These are phyloP conservation scores for Siniperca chuatsi DNA, from an alignment of 2,113 vertebrate species.

Conservation along the genomic window DNA sequence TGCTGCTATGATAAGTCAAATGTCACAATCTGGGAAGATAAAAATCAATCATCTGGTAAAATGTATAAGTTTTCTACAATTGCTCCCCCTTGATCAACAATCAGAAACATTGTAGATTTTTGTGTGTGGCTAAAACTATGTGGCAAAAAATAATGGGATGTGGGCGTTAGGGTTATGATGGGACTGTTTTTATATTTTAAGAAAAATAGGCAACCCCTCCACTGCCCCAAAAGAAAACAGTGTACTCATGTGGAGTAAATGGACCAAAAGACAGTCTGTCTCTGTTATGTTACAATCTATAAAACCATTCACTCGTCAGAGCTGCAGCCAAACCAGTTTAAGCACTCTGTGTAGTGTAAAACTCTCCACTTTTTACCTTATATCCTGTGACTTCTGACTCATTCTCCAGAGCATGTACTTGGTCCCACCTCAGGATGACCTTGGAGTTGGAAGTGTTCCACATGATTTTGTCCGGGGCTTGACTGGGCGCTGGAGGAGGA, in stretches of 20 bases:
- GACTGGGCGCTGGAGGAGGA: constrained; percentile 89
- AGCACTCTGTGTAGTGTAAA: not conserved
- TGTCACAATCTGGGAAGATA: constrained; percentile 1
- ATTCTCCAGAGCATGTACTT: constrained; percentile 95
- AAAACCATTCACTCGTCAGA: constrained; percentile 16
- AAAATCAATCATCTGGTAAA: not conserved
- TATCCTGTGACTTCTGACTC: constrained; percentile 99
- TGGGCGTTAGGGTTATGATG: not conserved
- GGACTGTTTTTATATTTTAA: not conserved
- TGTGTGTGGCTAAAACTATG: not conserved
- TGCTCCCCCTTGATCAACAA: not conserved
- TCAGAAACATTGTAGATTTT: not conserved
- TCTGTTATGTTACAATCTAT: constrained; percentile 20
- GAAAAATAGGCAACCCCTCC: not conserved
- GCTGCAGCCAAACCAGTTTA: not conserved
- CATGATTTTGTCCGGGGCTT: constrained; percentile 93
- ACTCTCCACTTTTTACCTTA: constrained; percentile 84
- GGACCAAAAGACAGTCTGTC: constrained; percentile 38
- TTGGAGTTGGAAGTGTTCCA: constrained; percentile 98
- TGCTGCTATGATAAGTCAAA: constrained; percentile 5
- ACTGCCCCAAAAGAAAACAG: no score
- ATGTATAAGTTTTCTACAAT: not conserved
- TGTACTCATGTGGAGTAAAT: constrained; percentile 5
- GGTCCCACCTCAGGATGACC: constrained; percentile 96
- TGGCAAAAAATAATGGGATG: not conserved